These are phyloP conservation scores for Perizoma flavofasciatum DNA, from an alignment of 2,888 invertebrate genomes.

Conservation along the genomic window DNA sequence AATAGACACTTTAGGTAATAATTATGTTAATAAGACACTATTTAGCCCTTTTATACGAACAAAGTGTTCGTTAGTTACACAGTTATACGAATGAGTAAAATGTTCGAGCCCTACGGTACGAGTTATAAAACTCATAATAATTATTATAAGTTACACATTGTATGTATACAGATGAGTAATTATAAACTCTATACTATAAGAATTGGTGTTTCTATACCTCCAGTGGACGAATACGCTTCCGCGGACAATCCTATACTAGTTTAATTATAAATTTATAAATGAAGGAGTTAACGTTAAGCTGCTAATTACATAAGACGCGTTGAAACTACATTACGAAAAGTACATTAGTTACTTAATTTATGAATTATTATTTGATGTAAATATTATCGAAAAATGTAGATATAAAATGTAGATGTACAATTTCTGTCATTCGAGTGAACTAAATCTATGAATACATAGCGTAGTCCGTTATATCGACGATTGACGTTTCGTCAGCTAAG, in stretches of 20 bases:
- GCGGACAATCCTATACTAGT: slow-evolving; percentile 57
- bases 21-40: slow-evolving; percentile 62
- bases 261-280: slow-evolving; percentile 25
- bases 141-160: slow-evolving; percentile 27
- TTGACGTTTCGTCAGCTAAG: slow-evolving; percentile 35
- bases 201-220: slow-evolving; percentile 80
- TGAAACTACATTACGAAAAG: slow-evolving; percentile 26
- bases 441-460: slow-evolving; percentile 13
- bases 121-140: slow-evolving; percentile 10
- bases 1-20: slow-evolving; percentile 38
- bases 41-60: slow-evolving; percentile 50
- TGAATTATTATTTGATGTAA: slow-evolving; percentile 6
- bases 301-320: slow-evolving; percentile 45
- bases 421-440: slow-evolving; percentile 24
- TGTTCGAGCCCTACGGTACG: slow-evolving; percentile 30
- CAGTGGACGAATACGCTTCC: slow-evolving; percentile 78
- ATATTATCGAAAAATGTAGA: slow-evolving; percentile 14
- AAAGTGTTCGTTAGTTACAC: slow-evolving; percentile 31
- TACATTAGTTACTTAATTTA: neutral
- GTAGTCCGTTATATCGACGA: neutral
- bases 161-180: slow-evolving; percentile 30
- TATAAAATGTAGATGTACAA: slow-evolving; percentile 1
- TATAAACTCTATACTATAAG: slow-evolving; percentile 54
- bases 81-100: slow-evolving; percentile 28
- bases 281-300: slow-evolving; percentile 33